Evolutionary conservation across 2,797 vertebrate species (phyloP), one percentile per base, ranked within the genome.

Genomic region (Semotilus atromaculatus): DNA sequence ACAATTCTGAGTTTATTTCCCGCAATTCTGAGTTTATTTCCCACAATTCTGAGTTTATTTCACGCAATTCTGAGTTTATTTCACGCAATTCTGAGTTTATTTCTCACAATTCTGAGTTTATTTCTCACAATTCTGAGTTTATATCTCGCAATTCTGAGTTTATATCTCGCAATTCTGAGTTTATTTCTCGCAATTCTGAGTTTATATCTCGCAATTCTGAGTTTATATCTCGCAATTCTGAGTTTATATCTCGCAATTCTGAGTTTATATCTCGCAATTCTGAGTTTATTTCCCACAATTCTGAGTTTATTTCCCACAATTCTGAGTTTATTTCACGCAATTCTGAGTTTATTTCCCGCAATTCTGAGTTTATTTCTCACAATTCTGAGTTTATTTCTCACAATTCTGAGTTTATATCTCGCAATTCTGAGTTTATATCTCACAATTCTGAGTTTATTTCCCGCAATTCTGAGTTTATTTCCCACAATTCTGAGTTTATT

Each of bases 1-100:
- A 10, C 9, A 40, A 10, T 40, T 40, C 2, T 0, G 0, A 45
- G 0, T 13, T 43, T 0, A 13, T 38, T 8, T 38, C 7, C 1
- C 8, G 2, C 40, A 11, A 43, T 43, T 43, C 40, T 1, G 0
- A 3, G 9, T 43, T 43, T 43, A 10, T 11, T 0, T 3, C 40
- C 0, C 40, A 11, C 10, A 43, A 10, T 43, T 43, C 40, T 3
- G 2, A 43, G 1, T 38, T 38, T 8, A 38, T 38, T 38, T 38
- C 38, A 7, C 38, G 9, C 8, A 40, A 40, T 43, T 40, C 38
- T 9, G 2, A 10, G 38, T 40, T 10, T 38, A 38, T 40, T 0
- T 40, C 1, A 2, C 38, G 6, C 1, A 51, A 51, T 18, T 51
- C 16, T 0, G 0, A 2, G 0, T 51, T 51, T 7, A 51, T 19